Conservation (phyloP, 1,140 invertebrate species). For the Diabrotica virgifera region DNA sequence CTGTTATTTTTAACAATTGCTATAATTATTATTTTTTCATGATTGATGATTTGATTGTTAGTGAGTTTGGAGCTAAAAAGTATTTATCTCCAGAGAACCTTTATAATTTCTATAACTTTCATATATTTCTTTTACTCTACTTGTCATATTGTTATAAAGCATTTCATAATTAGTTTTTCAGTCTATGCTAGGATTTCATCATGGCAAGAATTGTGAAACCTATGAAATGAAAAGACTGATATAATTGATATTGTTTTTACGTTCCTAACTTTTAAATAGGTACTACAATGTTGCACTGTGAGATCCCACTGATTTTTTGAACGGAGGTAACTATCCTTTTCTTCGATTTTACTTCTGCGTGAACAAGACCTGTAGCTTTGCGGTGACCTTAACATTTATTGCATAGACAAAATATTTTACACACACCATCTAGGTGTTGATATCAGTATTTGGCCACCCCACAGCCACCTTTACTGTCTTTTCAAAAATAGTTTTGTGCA, state of each 20-base stretch:
- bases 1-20: neutral
- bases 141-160: constrained; percentile 38
- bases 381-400: too few relatives aligned
- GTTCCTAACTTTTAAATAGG: constrained; percentile 35
- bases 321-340: too few relatives aligned
- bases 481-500: too few relatives aligned
- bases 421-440: too few relatives aligned
- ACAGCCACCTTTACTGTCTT: too few relatives aligned
- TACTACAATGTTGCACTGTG: constrained; percentile 29
- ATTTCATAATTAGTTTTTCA: constrained; percentile 36
- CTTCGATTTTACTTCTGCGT: too few relatives aligned
- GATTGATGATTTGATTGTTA: neutral
- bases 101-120: constrained; percentile 6
- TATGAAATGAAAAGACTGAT: constrained; percentile 36
- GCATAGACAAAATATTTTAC: too few relatives aligned
- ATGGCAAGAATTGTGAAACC: constrained; percentile 46
- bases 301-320: constrained; percentile 4
- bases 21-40: constrained; percentile 20
- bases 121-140: constrained; percentile 31
- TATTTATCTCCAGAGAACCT: neutral
- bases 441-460: too few relatives aligned
- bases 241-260: constrained; percentile 36
- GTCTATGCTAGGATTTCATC: constrained; percentile 46
- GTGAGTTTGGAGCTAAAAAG: neutral
- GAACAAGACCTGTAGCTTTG: too few relatives aligned